Base-by-base conservation (phyloP, 2,113 vertebrate species). In the Collichthys lucidus region DNA sequence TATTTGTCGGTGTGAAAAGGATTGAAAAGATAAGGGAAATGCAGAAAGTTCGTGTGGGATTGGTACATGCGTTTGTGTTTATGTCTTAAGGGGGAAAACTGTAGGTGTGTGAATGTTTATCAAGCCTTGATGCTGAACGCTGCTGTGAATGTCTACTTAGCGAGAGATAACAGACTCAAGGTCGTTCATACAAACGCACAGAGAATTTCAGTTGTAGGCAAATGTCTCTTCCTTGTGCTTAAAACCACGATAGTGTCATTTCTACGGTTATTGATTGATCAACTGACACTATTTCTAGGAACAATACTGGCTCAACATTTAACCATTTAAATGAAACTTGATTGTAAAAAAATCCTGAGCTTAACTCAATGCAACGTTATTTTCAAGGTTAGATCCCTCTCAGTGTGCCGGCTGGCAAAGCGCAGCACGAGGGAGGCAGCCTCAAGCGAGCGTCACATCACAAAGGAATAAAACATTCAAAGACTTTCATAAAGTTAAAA, bases 401-500 rank as follows among this genome's bases (percentile, higher is more conserved):
- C 69, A 57, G 60, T 52, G 74, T 71, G 89, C 15, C 19, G 31
- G 29, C 57, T 83, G 67, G 72, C 52, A 67, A 76, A 80, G 77
- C 46, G 2, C 79, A 71, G 83, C 88, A 70, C 35, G 20, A 80
- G 65, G 83, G 79, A 77, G 11, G 66, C 56, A 15, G 88, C 88
- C 84, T 87, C 85, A 0, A 84, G 88, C 57, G 61, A 88, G 87
- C 88, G 22, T 87, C 86, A 31, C 80, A 77, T 72, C 84, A 89
- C 89, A 90, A 92, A 88, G 85, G 86, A 90, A 91, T 75, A 71
- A 87, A 86, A 89, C 86, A 91, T 84, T 84, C 83, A 91, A 90
- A 91, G 82, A 83, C 88, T 91, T 90, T 80, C 55, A 81, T 50
- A 19, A 84, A 88, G 91, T 87, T 89, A 77, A 88, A 86, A 40